phyloP scores from a whole-genome alignment of 2,888 invertebrate species.

The Hanleya hanleyi region DNA sequence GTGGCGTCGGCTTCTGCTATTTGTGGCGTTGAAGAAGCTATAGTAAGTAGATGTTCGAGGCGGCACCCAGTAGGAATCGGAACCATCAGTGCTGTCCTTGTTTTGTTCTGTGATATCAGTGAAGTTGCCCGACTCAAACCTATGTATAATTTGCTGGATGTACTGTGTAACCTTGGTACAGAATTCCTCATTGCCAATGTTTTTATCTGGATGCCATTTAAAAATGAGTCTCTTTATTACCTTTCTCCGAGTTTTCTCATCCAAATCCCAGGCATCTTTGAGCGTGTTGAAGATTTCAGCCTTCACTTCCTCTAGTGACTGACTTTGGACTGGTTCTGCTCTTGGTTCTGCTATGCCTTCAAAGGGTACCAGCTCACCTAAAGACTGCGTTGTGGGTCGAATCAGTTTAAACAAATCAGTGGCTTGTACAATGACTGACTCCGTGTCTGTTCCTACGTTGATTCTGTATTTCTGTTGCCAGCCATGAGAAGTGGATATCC shows the following conservation, averaged over 20 bases:
- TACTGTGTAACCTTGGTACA: constrained; percentile 44
- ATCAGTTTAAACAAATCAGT: constrained; percentile 33
- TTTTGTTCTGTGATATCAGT: constrained; percentile 27
- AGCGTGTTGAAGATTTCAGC: constrained; percentile 35
- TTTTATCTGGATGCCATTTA: constrained; percentile 55
- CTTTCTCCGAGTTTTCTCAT: constrained; percentile 22
- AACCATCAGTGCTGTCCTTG: not conserved
- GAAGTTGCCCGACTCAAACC: constrained; percentile 33
- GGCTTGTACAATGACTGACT: constrained; percentile 8
- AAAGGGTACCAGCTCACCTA: not conserved
- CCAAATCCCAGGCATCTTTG: constrained; percentile 36
- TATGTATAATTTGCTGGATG: constrained; percentile 33
- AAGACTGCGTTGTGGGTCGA: not conserved
- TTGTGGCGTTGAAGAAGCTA: constrained; percentile 10
- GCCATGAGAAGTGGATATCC: not conserved
- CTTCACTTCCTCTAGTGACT: constrained; percentile 19
- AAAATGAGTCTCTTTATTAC: constrained; percentile 43
- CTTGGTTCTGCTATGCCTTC: not conserved
- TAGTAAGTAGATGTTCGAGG: too few relatives aligned
- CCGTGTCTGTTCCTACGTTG: constrained; percentile 17
- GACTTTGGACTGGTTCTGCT: not conserved
- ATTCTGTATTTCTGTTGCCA: constrained; percentile 15
- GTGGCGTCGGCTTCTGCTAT: not conserved
- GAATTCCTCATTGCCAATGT: constrained; percentile 33
- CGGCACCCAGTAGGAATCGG: too few relatives aligned